phyloP scores from a whole-genome alignment of 2,797 vertebrate genomes.

The Lagorchestes hirsutus region DNA sequence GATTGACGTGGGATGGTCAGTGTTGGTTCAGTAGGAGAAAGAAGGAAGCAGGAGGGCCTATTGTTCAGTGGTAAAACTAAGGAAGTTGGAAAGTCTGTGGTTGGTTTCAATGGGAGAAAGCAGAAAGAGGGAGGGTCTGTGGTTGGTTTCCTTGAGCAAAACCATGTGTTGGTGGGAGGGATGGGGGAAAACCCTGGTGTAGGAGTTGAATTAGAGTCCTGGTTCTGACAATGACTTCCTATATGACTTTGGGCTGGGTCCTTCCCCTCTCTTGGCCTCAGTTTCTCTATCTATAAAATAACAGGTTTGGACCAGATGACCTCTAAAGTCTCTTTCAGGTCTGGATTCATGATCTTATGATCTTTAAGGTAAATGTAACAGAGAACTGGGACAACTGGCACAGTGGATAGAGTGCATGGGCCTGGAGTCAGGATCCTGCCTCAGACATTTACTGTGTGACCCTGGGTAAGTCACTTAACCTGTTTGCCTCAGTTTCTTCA shows the following conservation, averaged over 20 bases:
- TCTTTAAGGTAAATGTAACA: not conserved
- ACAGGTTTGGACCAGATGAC: not conserved
- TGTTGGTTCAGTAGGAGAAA: not conserved
- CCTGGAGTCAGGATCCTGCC: not conserved
- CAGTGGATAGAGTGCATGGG: not conserved
- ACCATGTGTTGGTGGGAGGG: not conserved
- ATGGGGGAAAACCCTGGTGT: too few species aligned
- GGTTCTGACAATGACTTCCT: too few species aligned
- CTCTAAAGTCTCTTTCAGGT: not conserved
- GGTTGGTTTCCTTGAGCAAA: not conserved
- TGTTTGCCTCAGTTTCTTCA: not conserved
- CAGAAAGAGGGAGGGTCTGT: not conserved
- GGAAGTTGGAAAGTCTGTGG: not conserved
- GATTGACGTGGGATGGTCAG: not conserved
- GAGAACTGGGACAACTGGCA: not conserved
- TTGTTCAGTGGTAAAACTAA: not conserved
- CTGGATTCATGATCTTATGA: not conserved
- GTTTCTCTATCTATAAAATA: not conserved
- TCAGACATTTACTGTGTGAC: not conserved
- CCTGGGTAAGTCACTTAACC: not conserved
- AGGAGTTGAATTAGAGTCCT: not conserved
- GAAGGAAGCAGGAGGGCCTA: not conserved
- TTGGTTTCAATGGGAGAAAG: not conserved
- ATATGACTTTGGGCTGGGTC: not conserved
- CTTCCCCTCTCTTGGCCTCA: not conserved